phyloP scores from a whole-genome alignment of 2,113 vertebrate species.

The Cochlearius cochlearius region DNA sequence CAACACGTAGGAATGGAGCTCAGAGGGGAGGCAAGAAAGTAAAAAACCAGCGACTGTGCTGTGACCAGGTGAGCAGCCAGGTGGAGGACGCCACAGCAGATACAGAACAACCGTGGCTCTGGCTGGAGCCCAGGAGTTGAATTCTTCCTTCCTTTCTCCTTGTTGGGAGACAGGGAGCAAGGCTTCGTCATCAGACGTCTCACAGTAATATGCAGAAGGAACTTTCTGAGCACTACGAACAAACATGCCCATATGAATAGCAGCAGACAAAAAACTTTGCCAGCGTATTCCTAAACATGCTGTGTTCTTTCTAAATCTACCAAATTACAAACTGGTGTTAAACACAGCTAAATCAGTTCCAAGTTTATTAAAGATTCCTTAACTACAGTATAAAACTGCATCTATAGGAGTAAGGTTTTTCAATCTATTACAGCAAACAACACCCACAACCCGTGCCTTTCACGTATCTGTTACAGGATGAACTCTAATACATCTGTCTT shows the following conservation, averaged over 20 bases:
- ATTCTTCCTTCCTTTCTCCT: neutral
- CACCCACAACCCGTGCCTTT: neutral
- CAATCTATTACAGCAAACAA: neutral
- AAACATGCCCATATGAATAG: neutral
- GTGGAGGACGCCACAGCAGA: neutral
- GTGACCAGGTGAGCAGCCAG: neutral
- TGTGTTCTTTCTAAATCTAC: neutral
- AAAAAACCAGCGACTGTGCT: neutral
- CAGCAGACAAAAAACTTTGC: neutral
- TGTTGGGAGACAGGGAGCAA: neutral
- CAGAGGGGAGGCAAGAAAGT: fast-evolving
- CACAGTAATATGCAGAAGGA: neutral
- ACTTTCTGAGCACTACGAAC: neutral
- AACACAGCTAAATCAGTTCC: neutral
- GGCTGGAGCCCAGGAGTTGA: neutral
- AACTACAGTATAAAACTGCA: neutral
- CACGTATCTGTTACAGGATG: neutral
- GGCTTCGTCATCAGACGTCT: neutral
- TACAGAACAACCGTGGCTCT: neutral
- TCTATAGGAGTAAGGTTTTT: neutral
- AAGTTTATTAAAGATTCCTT: neutral
- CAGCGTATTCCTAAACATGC: neutral
- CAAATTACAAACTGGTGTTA: neutral
- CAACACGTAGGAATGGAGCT: neutral
- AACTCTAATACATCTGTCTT: constrained; percentile 28